phyloP scores from a whole-genome alignment of 2,797 vertebrate species.

The Echiichthys vipera region DNA sequence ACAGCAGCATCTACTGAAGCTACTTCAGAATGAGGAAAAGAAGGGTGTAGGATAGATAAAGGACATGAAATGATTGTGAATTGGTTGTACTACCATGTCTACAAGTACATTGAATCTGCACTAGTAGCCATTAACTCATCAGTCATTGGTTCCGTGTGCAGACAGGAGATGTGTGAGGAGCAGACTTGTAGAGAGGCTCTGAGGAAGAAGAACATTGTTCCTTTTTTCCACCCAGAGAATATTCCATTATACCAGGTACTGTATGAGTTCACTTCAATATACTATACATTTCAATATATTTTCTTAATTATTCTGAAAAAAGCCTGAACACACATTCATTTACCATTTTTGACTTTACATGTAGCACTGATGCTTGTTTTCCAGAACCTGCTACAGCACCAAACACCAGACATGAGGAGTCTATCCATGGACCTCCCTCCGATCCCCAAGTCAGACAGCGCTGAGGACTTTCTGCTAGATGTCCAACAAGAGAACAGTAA shows the following conservation, averaged over 20 bases:
- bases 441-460: slow-evolving; percentile 51
- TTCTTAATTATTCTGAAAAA: slow-evolving; percentile 1
- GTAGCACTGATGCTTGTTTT: slow-evolving; percentile 17
- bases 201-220: slow-evolving; percentile 78
- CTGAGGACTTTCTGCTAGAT: slow-evolving; percentile 39
- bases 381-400: slow-evolving; percentile 42
- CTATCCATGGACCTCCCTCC: slow-evolving; percentile 79
- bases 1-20: not conserved
- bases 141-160: slow-evolving; percentile 51
- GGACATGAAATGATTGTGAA: not conserved
- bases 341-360: not conserved
- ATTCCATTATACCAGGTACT: slow-evolving; percentile 63
- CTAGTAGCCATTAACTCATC: not conserved
- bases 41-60: not conserved
- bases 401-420: slow-evolving; percentile 75
- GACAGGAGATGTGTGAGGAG: slow-evolving; percentile 82
- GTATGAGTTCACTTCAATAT: not conserved
- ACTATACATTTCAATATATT: not conserved
- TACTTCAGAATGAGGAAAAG: not conserved
- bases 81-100: not conserved
- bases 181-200: slow-evolving; percentile 74
- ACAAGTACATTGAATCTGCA: not conserved
- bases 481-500: slow-evolving; percentile 50
- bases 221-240: slow-evolving; percentile 89
- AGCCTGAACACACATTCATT: not conserved